Conservation (phyloP, 2,888 invertebrate species). For the Tetranychus truncatus region DNA sequence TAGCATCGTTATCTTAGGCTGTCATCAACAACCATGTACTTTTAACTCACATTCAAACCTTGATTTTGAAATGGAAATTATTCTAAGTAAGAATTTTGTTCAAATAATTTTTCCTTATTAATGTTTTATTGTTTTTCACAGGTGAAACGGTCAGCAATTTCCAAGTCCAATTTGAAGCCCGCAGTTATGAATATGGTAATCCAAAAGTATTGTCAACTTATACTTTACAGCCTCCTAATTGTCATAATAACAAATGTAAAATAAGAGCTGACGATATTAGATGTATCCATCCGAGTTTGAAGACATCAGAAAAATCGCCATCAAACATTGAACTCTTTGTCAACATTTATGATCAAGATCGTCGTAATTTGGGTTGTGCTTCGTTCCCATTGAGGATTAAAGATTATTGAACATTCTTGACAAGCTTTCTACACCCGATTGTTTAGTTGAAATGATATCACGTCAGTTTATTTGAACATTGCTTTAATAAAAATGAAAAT, state of each 20-base stretch:
- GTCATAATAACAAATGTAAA: not conserved
- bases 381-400: not conserved
- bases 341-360: not conserved
- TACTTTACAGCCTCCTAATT: not conserved
- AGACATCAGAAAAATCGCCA: not conserved
- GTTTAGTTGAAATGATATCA: no score
- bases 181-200: not conserved
- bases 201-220: not conserved
- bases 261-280: not conserved
- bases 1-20: not conserved
- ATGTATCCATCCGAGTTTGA: constrained; percentile 4
- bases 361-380: not conserved
- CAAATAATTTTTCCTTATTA: not conserved
- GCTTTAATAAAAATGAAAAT: no score
- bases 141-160: not conserved
- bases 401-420: not conserved
- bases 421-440: no score
- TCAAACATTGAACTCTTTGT: not conserved
- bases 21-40: not conserved
- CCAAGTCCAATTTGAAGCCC: not conserved
- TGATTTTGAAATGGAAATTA: constrained; percentile 3
- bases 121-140: not conserved
- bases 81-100: not conserved
- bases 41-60: not conserved
- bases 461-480: no score